Percentiles rank a stretch among this genome's conserved stretches.
Evolutionary conservation across 2,113 vertebrate species (phyloP).

Genomic region (Oxygymnocypris stewartii): DNA sequence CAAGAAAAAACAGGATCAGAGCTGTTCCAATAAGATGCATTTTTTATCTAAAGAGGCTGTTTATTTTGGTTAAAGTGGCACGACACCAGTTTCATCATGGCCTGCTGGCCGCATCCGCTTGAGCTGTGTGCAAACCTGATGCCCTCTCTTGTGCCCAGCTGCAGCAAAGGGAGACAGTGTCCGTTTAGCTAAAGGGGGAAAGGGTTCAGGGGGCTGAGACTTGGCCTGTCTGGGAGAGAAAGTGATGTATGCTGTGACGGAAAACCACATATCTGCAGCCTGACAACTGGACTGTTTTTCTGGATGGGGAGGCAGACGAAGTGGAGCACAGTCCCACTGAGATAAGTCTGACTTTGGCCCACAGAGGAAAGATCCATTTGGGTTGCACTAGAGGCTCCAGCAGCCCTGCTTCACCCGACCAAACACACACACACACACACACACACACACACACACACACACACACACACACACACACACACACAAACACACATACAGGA

Average conservation of each 20-base stretch:
- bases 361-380: constrained; percentile 34
- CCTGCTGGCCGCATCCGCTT: background rate
- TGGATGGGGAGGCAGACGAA: constrained; percentile 43
- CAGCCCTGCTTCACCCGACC: background rate
- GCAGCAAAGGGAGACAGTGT: constrained; percentile 4
- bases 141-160: constrained; percentile 24
- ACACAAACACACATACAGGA: background rate
- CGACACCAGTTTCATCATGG: background rate
- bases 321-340: constrained; percentile 53
- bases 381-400: constrained; percentile 6
- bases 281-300: constrained; percentile 55
- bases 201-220: constrained; percentile 54
- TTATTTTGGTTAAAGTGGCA: constrained; percentile 16
- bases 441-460: too few species aligned
- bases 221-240: constrained; percentile 55
- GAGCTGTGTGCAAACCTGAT: background rate
- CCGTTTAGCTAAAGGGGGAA: constrained; percentile 37
- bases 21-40: background rate
- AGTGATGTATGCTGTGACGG: constrained; percentile 51
- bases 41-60: constrained; percentile 12
- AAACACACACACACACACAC: background rate
- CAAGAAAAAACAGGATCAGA: background rate
- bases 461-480: too few species aligned
- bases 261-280: constrained; percentile 55
- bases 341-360: constrained; percentile 29